Evolutionary conservation across 2,113 vertebrate species (phyloP).

Genomic region (Cheilinus undulatus): DNA sequence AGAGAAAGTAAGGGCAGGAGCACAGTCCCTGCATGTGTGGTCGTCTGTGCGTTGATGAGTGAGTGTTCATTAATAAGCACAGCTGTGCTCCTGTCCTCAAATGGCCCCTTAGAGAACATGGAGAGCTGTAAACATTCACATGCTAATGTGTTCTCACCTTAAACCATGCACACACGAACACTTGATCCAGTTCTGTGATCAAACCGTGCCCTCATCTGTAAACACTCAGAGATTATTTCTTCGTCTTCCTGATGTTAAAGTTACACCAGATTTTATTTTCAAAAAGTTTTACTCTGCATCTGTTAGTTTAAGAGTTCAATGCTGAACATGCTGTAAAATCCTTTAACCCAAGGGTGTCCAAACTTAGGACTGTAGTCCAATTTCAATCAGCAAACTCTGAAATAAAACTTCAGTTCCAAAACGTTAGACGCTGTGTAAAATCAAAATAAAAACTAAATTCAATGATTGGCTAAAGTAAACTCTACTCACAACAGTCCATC

Average conservation of each 20-base stretch:
- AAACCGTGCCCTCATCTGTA: background rate
- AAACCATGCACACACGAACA: background rate
- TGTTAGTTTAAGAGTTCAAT: too few relatives aligned
- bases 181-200: slow-evolving; percentile 10
- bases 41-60: slow-evolving; percentile 24
- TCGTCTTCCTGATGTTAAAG: background rate
- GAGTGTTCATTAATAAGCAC: slow-evolving; percentile 60
- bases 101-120: slow-evolving; percentile 17
- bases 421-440: too few relatives aligned
- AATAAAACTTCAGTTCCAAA: too few relatives aligned
- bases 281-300: too few relatives aligned
- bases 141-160: slow-evolving; percentile 2
- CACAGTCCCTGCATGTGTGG: background rate
- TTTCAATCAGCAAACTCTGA: too few relatives aligned
- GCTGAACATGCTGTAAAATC: too few relatives aligned
- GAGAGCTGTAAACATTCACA: slow-evolving; percentile 26
- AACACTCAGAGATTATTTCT: background rate
- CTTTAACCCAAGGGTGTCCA: too few relatives aligned
- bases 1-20: background rate
- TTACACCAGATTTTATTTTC: too few relatives aligned
- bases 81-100: slow-evolving; percentile 62
- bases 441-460: too few relatives aligned
- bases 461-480: too few relatives aligned
- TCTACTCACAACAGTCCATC: too few relatives aligned
- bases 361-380: too few relatives aligned